phyloP scores from a whole-genome alignment of 2,888 invertebrate species.

The Cephus sareptanus region DNA sequence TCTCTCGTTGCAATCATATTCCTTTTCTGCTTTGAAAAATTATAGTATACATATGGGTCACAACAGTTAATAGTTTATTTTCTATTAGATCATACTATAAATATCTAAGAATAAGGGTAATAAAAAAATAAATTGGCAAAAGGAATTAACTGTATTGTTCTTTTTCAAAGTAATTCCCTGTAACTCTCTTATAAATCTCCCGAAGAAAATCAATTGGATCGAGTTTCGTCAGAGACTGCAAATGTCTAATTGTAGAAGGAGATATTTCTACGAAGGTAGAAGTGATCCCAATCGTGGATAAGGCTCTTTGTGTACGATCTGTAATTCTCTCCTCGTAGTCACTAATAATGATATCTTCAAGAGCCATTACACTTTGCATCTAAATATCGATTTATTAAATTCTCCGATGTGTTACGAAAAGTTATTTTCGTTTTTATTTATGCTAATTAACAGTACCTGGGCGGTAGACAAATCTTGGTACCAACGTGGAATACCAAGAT shows the following conservation, averaged over 20 bases:
- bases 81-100: background rate
- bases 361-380: conserved; percentile 46
- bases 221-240: conserved; percentile 39
- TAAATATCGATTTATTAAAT: conserved; percentile 22
- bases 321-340: conserved; percentile 53
- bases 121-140: conserved; percentile 5
- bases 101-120: background rate
- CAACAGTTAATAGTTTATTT: conserved; percentile 1
- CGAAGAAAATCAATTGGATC: conserved; percentile 51
- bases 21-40: conserved; percentile 40
- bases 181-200: conserved; percentile 51
- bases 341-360: conserved; percentile 45
- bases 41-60: conserved; percentile 2
- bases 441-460: conserved; percentile 33
- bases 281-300: conserved; percentile 52
- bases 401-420: conserved; percentile 9
- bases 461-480: conserved; percentile 49
- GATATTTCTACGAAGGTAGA: conserved; percentile 47
- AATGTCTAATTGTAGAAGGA: conserved; percentile 40
- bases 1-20: conserved; percentile 55
- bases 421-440: background rate
- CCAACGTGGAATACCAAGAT: conserved; percentile 42
- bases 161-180: conserved; percentile 53
- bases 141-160: conserved; percentile 50
- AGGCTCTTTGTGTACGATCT: conserved; percentile 41